Percentiles rank a stretch among this genome's conserved stretches.
Conservation (phyloP, 2,888 invertebrate species). For the Rutpela maculata region DNA sequence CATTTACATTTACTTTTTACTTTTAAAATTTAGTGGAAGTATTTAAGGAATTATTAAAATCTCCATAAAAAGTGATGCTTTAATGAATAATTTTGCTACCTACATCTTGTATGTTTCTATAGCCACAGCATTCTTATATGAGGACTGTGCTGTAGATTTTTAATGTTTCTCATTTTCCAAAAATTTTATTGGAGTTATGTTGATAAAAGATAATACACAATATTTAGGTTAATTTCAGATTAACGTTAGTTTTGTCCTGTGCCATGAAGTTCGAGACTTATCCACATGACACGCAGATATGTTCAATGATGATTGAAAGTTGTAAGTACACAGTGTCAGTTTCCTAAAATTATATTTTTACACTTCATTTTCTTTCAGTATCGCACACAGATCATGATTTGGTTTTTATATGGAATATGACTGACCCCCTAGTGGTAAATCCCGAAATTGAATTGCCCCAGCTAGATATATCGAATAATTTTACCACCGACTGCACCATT, state of each 20-base stretch:
- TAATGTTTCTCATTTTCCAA: neutral
- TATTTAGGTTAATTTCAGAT: constrained; percentile 75
- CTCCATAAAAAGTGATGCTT: too few relatives aligned
- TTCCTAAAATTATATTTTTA: neutral
- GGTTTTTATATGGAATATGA: constrained; percentile 92
- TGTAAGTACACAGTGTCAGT: constrained; percentile 80
- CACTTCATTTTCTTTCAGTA: constrained; percentile 76
- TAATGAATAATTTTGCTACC: too few relatives aligned
- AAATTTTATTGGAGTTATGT: neutral
- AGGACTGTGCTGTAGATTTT: too few relatives aligned
- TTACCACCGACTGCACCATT: constrained; percentile 91
- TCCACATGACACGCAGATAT: constrained; percentile 95
- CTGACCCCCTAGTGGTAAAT: constrained; percentile 90
- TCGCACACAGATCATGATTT: constrained; percentile 93
- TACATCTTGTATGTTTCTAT: too few relatives aligned
- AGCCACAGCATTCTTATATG: too few relatives aligned
- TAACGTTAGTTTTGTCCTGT: constrained; percentile 92
- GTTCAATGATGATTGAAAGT: constrained; percentile 96
- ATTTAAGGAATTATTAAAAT: too few relatives aligned
- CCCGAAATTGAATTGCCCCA: constrained; percentile 93
- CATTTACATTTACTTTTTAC: too few relatives aligned
- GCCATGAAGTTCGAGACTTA: constrained; percentile 96
- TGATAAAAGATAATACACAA: constrained; percentile 35
- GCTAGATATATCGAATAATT: constrained; percentile 90
- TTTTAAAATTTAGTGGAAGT: too few relatives aligned